Percentiles rank a stretch among this genome's conserved stretches.
phyloP scores from a whole-genome alignment of 1,140 invertebrate species.

The Mactra quadrangularis region DNA sequence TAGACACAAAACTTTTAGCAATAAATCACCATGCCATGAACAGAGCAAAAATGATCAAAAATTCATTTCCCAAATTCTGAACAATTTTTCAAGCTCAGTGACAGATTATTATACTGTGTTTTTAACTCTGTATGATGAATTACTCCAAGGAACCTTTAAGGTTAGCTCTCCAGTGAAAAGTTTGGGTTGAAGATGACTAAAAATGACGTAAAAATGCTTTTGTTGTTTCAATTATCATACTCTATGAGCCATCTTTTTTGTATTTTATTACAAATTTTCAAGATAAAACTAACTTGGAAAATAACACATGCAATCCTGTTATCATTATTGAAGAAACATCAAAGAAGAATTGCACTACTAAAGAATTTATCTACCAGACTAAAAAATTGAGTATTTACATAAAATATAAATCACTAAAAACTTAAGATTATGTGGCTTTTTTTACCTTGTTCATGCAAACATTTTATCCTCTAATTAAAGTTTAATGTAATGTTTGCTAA shows the following conservation, averaged over 20 bases:
- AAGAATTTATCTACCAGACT: constrained; percentile 45
- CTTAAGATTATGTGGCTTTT: too few relatives aligned
- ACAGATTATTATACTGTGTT: constrained; percentile 45
- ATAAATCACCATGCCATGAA: constrained; percentile 54
- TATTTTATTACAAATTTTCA: constrained; percentile 33
- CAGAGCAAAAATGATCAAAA: constrained; percentile 59
- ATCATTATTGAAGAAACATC: constrained; percentile 1
- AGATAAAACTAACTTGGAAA: background rate
- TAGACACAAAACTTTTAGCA: constrained; percentile 12
- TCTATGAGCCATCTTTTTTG: constrained; percentile 21
- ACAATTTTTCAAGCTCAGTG: constrained; percentile 55
- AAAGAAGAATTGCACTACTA: constrained; percentile 20
- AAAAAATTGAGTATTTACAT: constrained; percentile 11
- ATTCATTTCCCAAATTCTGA: constrained; percentile 54
- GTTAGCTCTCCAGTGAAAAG: background rate
- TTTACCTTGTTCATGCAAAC: too few relatives aligned
- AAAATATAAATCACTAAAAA: too few relatives aligned
- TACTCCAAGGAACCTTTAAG: constrained; percentile 9
- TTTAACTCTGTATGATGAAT: constrained; percentile 56
- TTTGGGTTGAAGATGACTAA: too few relatives aligned
- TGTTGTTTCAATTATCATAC: constrained; percentile 12
- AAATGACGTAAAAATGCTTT: background rate
- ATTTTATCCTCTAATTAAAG: too few relatives aligned
- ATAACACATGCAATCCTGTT: constrained; percentile 36
- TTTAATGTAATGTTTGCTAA: too few relatives aligned